These are phyloP conservation scores for Grammomys surdaster DNA, from an alignment of 2,113 vertebrate genomes.

Conservation along the genomic window DNA sequence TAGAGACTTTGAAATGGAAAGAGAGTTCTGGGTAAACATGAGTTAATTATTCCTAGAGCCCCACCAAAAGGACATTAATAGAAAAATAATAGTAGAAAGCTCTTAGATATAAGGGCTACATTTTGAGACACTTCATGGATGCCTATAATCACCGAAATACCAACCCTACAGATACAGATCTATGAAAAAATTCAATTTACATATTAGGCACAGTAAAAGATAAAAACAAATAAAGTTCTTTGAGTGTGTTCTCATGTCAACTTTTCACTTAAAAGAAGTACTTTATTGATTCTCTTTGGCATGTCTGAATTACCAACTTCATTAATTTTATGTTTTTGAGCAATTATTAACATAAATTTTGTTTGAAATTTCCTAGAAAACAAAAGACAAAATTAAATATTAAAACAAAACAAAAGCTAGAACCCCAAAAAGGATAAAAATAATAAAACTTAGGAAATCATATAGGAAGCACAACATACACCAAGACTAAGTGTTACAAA, in stretches of 20 bases:
- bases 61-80: constrained; percentile 54
- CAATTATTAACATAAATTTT: neutral
- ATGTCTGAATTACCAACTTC: neutral
- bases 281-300: neutral
- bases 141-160: neutral
- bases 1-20: constrained; percentile 63
- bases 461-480: neutral
- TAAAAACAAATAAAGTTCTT: neutral
- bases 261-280: neutral
- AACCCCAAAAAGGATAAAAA: neutral
- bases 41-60: constrained; percentile 39
- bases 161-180: neutral
- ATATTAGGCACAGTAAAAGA: neutral
- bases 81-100: constrained; percentile 11
- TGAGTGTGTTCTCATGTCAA: neutral
- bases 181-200: neutral
- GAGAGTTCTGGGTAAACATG: constrained; percentile 58
- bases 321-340: neutral
- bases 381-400: neutral
- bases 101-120: neutral
- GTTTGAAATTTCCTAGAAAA: constrained; percentile 43
- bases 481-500: constrained; percentile 25
- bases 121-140: neutral
- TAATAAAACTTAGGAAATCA: neutral
- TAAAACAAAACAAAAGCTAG: neutral